A percentile compares a stretch with the other conserved stretches of the same genome.
Conservation (phyloP, 2,888 invertebrate species). For the Lochmaea crataegi region DNA sequence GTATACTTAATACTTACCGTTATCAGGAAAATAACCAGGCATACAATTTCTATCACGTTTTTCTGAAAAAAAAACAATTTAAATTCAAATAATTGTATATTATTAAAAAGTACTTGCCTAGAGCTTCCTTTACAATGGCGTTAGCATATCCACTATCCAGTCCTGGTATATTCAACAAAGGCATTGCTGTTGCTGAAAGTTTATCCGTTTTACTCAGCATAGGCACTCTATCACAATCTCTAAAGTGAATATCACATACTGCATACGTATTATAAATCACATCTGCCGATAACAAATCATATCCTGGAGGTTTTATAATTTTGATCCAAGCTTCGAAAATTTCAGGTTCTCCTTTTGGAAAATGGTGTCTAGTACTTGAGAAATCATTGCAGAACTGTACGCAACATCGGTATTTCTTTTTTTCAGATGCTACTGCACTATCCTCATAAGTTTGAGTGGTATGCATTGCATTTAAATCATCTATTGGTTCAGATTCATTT, state of each 20-base stretch:
- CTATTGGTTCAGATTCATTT: not conserved
- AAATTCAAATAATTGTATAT: too few species aligned
- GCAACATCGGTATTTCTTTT: not conserved
- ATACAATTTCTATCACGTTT: not conserved
- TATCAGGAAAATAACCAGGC: not conserved
- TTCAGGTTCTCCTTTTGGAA: not conserved
- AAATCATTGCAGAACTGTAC: not conserved
- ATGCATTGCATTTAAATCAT: not conserved
- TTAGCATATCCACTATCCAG: not conserved
- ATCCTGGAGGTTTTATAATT: not conserved
- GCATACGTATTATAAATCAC: constrained; percentile 1
- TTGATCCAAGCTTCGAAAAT: constrained; percentile 1
- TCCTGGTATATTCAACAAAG: not conserved
- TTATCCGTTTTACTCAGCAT: not conserved
- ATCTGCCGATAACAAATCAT: not conserved
- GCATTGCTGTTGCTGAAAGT: not conserved
- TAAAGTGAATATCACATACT: not conserved
- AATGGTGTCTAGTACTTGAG: not conserved
- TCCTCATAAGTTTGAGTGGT: not conserved
- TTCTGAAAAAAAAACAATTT: not conserved
- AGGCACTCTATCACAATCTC: constrained; percentile 4
- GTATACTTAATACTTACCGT: not conserved
- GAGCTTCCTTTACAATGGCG: not conserved
- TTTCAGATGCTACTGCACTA: not conserved
- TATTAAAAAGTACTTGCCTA: not conserved